Evolutionary conservation across 2,797 vertebrate species (phyloP), one percentile per base, ranked within the genome.

Genomic region (Otolemur crassicaudatus): DNA sequence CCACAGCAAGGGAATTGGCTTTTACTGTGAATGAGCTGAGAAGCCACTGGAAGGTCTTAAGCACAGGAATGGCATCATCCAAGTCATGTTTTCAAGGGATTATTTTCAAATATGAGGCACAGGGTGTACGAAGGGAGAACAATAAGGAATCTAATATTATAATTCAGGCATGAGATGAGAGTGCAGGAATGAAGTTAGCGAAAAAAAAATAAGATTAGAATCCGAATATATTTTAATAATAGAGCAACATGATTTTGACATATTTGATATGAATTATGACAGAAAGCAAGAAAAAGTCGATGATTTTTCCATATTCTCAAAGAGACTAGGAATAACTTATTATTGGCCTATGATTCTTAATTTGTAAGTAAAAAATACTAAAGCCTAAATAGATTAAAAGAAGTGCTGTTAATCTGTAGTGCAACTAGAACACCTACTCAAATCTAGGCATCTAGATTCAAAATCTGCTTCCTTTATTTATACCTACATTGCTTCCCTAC

Each of bases 221-320:
- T 67, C 31, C 83, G 40, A 85, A 75, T 72, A 40, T 76, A 77
- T 75, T 88, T 92, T 73, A 92, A 85, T 82, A 84, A 43, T 20
- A 65, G 13, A 29, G 7, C 19, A 85, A 53, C 27, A 76, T 34
- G 27, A 63, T 92, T 76, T 61, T 72, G 69, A 69, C 3, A 77
- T 5, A 72, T 56, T 53, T 65, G 46, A 81, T 73, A 25, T 60
- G 69, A 73, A 63, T n/a, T 63, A 31, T 75, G 31, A 73, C 56
- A 65, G 12, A 90, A 82, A 90, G 27, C 43, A 73, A 65, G 40
- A 72, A n/a, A 94, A 23, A 76, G 9, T 60, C 12, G 5, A 40
- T 43, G 8, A 76, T 69, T 86, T 22, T 6, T 81, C 63, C 60
- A 27, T 65, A 76, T 72, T 76, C 40, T 84, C 29, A 87, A n/a